phyloP scores from a whole-genome alignment of 2,113 vertebrate genomes.

The Pedetes capensis region DNA sequence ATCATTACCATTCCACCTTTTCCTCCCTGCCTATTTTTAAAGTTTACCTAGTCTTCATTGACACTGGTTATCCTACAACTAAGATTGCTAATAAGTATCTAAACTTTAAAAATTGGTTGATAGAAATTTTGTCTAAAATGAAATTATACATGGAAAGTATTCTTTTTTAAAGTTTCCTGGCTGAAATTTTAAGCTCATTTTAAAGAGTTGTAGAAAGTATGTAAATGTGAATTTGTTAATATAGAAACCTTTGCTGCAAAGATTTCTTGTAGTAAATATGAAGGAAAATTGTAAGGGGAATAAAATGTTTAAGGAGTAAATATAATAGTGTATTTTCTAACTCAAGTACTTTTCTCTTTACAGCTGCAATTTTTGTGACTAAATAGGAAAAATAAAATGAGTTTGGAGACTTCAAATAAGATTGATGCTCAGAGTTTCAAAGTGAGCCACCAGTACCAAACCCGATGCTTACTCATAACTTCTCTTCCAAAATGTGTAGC shows the following conservation, averaged over 20 bases:
- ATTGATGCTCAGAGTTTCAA: conserved; percentile 86
- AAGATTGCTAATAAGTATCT: not conserved
- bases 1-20: not conserved
- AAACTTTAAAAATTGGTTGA: not conserved
- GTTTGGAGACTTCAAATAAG: conserved; percentile 87
- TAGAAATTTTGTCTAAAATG: not conserved
- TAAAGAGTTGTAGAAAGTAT: not conserved
- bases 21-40: not conserved
- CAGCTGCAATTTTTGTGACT: conserved; percentile 88
- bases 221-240: not conserved
- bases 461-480: conserved; percentile 86
- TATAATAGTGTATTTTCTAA: conserved; percentile 31
- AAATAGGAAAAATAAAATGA: conserved; percentile 79
- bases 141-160: not conserved
- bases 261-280: not conserved
- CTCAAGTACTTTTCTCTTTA: conserved; percentile 72
- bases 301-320: not conserved
- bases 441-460: conserved; percentile 86
- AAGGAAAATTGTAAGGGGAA: not conserved
- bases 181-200: not conserved
- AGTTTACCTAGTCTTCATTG: not conserved
- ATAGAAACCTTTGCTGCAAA: not conserved
- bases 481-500: conserved; percentile 94
- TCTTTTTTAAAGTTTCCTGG: not conserved
- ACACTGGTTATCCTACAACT: not conserved